Evolutionary conservation across 1,140 invertebrate genomes (phyloP), one percentile per base, ranked within the genome.

Genomic region (Drosophila sp.): DNA sequence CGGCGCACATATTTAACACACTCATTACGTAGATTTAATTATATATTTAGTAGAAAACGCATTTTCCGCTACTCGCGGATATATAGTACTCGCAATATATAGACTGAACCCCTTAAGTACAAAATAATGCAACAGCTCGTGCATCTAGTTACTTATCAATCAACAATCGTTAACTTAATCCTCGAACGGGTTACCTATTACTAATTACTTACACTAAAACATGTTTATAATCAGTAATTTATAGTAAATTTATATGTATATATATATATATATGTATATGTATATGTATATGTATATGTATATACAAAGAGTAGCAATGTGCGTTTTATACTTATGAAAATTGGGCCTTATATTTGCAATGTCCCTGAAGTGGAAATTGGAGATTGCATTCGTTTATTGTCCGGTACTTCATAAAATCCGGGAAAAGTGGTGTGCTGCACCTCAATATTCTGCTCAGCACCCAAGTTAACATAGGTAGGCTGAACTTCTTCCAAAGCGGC

Each of bases 361-460:
- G 32, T n/a, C 10, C 4, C 60, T 10, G 60, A 27, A 8, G 11
- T 35, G 7, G 61, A 30, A 41, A 25, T 50, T 50, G 29, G 17
- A 11, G 35, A 6, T 25, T 30, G 67, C 56, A 54, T 29, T 32
- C 4, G 60, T 17, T 61, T 60, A 7, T 56, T 61, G 1, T 33
- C 30, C 4, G 68, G 25, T 0, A 71, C 33, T 27, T 91, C 90
- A 65, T 91, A 91, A 40, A 92, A 92, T 30, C 84, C 92, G 25
- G 93, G 93, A 29, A 93, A 86, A 5, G 84, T 81, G 58, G 86
- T 91, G 41, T 91, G 74, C 47, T 83, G 92, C 60, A 71, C 81
- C 84, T 83, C 92, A 11, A 92, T 69, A 44, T 91, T 92, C 65
- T 93, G 92, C 78, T 93, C 93, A 8, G 92, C 93, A 23, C 90